phyloP scores from a whole-genome alignment of 37 sponge, comb jelly and placozoan species.

The Aplysina aerophoba region DNA sequence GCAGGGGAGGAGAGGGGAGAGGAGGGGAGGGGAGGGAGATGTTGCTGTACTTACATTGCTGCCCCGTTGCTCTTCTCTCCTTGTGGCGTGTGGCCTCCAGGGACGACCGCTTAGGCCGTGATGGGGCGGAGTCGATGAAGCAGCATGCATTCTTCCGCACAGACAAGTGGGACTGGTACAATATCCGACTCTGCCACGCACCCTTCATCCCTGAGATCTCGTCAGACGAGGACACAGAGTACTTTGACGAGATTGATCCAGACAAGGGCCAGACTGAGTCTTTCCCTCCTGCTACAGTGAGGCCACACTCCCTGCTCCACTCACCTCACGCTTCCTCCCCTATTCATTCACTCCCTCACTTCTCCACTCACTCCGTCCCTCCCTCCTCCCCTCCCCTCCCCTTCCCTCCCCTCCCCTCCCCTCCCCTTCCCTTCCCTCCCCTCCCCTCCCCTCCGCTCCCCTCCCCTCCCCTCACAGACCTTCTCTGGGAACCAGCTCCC shows the following conservation, averaged over 20 bases:
- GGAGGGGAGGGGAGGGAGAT: background rate
- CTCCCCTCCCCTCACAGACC: conserved; percentile 38
- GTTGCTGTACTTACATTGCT: background rate
- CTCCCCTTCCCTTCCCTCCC: no score
- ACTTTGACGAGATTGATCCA: conserved; percentile 92
- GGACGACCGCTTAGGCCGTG: conserved; percentile 69
- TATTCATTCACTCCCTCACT: no score
- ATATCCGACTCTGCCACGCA: conserved; percentile 66
- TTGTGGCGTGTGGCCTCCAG: conserved; percentile 29
- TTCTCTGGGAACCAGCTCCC: conserved; percentile 97
- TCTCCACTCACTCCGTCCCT: no score
- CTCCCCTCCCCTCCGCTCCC: no score
- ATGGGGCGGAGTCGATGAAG: conserved; percentile 74
- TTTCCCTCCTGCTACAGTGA: conserved; percentile 80
- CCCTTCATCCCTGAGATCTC: conserved; percentile 86
- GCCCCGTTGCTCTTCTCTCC: background rate
- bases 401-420: conserved; percentile 72
- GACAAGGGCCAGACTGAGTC: conserved; percentile 62
- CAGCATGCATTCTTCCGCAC: conserved; percentile 80
- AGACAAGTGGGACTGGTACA: conserved; percentile 83
- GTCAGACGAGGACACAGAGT: conserved; percentile 87
- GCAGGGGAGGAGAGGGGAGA: background rate
- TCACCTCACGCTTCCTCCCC: no score
- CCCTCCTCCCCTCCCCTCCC: background rate
- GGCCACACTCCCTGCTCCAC: background rate